phyloP scores from a whole-genome alignment of 2,888 invertebrate genomes.

The Drosophila meridionalis region DNA sequence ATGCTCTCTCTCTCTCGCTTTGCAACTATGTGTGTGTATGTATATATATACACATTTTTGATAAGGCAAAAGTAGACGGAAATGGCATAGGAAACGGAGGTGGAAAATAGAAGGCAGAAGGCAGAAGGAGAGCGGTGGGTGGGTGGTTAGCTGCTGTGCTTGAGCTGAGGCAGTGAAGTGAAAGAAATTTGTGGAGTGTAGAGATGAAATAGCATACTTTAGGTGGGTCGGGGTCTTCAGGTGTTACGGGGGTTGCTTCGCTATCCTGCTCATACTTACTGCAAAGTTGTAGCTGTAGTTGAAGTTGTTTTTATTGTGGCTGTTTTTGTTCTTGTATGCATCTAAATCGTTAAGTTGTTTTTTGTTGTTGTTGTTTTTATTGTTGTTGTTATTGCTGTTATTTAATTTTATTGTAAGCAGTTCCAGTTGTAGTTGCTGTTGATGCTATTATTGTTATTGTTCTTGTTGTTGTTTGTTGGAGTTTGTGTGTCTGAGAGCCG shows the following conservation, averaged over 20 bases:
- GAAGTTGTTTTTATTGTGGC: slow-evolving; percentile 38
- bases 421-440: slow-evolving; percentile 16
- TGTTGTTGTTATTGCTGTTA: slow-evolving; percentile 43
- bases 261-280: slow-evolving; percentile 72
- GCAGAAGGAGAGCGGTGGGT: slow-evolving; percentile 9
- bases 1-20: slow-evolving; percentile 45
- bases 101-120: slow-evolving; percentile 20
- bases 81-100: slow-evolving; percentile 70
- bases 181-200: slow-evolving; percentile 63
- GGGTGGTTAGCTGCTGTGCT: slow-evolving; percentile 59
- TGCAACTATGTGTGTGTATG: slow-evolving; percentile 31
- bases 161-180: slow-evolving; percentile 66
- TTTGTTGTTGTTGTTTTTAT: slow-evolving; percentile 34
- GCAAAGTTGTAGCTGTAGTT: slow-evolving; percentile 53
- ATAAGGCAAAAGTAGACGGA: slow-evolving; percentile 74
- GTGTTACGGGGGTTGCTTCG: slow-evolving; percentile 50
- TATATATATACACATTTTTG: slow-evolving; percentile 56
- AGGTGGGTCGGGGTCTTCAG: slow-evolving; percentile 42
- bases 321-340: slow-evolving; percentile 31
- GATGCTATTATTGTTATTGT: slow-evolving; percentile 14
- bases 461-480: slow-evolving; percentile 20
- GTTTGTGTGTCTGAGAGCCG: slow-evolving; percentile 36
- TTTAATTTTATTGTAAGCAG: slow-evolving; percentile 50
- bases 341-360: slow-evolving; percentile 27
- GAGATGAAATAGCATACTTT: slow-evolving; percentile 47